Evolutionary conservation across 2,797 vertebrate genomes (phyloP), one percentile per base, ranked within the genome.

Genomic region (Acestrorhynchus altus): DNA sequence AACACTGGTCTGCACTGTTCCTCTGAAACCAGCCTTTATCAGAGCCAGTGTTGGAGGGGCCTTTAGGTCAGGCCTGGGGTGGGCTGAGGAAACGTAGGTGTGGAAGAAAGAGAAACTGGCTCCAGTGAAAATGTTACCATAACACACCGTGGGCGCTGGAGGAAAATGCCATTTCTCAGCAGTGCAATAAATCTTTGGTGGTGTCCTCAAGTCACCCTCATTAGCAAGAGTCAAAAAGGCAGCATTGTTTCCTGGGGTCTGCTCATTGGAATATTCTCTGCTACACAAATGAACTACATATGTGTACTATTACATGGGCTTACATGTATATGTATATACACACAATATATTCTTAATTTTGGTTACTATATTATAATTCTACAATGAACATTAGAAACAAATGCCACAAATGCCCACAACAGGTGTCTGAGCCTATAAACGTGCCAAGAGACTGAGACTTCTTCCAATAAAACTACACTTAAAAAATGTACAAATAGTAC

Each of bases 41-140:
- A 77, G 77, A 35, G 56, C 39, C 73, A 35, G 65, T 51, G 75
- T 68, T 72, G 79, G 67, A 74, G 69, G 69, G 76, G 47, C 77
- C 88, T 86, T 86, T 89, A 91, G 91, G 90, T 91, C 89, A 88
- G 84, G 81, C 72, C 73, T 75, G 26, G 81, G 74, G 87, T 87
- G 87, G 79, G 57, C 51, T 47, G 42, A 82, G 84, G 72, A 84
- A 85, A 81, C 47, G 90, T 91, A 90, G 92, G 91, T 91, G 90
- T 92, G 83, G 79, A 88, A 84, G 78, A 88, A 82, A 85, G 81
- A 74, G 87, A 86, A 75, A 83, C 81, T 86, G 83, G 82, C 82
- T 60, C 67, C 76, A 83, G 78, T 78, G 78, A 86, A 88, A 91
- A 90, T 77, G 67, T 89, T 78, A 88, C 78, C 83, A 85, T 68